Conservation (phyloP, 2,797 vertebrate species). For the Molossus alvarezi region DNA sequence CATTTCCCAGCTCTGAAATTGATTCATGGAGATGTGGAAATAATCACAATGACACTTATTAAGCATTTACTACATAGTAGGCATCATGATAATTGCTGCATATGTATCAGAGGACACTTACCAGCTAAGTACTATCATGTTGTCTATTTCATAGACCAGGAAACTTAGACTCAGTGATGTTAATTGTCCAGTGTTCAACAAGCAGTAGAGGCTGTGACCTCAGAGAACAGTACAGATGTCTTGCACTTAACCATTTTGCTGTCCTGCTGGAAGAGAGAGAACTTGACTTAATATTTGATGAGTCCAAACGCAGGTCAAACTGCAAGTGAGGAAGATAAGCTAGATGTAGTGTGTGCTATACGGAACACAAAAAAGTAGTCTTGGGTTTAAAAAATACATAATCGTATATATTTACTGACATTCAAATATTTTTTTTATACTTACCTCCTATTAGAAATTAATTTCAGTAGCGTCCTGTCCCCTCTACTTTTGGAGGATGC, state of each 20-base stretch:
- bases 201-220: not conserved
- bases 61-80: not conserved
- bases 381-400: not conserved
- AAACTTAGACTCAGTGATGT: not conserved
- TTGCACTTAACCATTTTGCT: not conserved
- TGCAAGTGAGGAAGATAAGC: not conserved
- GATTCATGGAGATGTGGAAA: not conserved
- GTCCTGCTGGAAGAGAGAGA: not conserved
- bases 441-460: not conserved
- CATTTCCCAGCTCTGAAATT: not conserved
- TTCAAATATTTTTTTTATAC: not conserved
- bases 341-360: not conserved
- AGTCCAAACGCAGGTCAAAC: not conserved
- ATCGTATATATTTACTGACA: not conserved
- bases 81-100: not conserved
- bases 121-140: not conserved
- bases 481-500: not conserved
- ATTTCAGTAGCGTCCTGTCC: not conserved
- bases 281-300: slow-evolving; percentile 27
- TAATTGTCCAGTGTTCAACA: not conserved
- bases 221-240: not conserved
- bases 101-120: not conserved
- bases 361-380: not conserved
- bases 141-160: not conserved
- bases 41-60: not conserved